phyloP scores from a whole-genome alignment of 53 echinoderm and acorn worm genomes.

The Crossaster papposus region DNA sequence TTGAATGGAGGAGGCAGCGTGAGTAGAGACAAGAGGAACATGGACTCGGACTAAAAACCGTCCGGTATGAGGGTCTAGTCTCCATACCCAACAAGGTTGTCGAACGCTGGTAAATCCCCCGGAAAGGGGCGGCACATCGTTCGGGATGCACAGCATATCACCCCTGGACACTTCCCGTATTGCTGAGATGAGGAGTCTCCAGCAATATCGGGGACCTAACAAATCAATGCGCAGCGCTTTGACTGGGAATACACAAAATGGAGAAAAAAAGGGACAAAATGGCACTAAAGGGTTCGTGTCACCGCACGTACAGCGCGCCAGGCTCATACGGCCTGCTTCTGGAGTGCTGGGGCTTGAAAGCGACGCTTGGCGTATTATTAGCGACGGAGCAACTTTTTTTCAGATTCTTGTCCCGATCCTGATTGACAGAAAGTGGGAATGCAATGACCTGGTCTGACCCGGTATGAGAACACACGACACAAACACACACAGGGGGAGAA shows the following conservation, averaged over 20 bases:
- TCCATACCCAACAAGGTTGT: conserved; percentile 52
- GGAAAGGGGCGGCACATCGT: conserved; percentile 46
- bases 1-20: conserved; percentile 32
- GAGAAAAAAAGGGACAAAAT: neutral
- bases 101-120: conserved; percentile 44
- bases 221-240: conserved; percentile 39
- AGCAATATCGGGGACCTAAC: conserved; percentile 11
- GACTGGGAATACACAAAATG: neutral
- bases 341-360: conserved; percentile 44
- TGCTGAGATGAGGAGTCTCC: conserved; percentile 17
- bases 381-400: conserved; percentile 18
- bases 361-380: conserved; percentile 48
- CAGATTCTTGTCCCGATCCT: conserved; percentile 31
- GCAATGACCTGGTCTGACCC: conserved; percentile 59
- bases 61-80: conserved; percentile 1
- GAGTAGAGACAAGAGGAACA: conserved; percentile 13
- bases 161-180: conserved; percentile 42
- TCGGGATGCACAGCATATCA: conserved; percentile 43
- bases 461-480: conserved; percentile 25
- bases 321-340: conserved; percentile 43
- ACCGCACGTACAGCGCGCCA: conserved; percentile 44
- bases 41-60: neutral
- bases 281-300: conserved; percentile 12
- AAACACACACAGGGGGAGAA: conserved; percentile 18
- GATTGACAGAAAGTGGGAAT: conserved; percentile 62